These are phyloP conservation scores for Meganola albula DNA, from an alignment of 2,888 invertebrate genomes.

Conservation along the genomic window DNA sequence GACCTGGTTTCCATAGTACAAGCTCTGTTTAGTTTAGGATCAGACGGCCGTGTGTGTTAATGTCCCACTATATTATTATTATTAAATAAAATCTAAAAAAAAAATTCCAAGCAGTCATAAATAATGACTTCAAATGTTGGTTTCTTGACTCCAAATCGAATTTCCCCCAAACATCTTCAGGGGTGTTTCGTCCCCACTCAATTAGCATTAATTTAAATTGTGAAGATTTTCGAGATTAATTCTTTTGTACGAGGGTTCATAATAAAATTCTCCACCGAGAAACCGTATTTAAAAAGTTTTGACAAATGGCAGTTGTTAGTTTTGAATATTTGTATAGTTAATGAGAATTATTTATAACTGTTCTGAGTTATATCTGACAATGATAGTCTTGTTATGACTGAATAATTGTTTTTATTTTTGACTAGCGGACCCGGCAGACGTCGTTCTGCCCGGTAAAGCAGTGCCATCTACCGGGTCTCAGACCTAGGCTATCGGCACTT, in stretches of 20 bases:
- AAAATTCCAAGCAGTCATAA: too few relatives aligned
- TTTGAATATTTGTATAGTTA: slow-evolving; percentile 32
- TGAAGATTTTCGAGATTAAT: slow-evolving; percentile 61
- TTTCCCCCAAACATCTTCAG: slow-evolving; percentile 29
- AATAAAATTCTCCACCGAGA: slow-evolving; percentile 51
- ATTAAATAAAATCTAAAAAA: too few relatives aligned
- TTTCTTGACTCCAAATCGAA: slow-evolving; percentile 12
- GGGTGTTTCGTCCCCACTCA: slow-evolving; percentile 46
- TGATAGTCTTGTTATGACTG: too few relatives aligned
- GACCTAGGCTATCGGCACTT: too few relatives aligned
- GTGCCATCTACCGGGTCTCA: too few relatives aligned
- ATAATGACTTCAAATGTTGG: slow-evolving; percentile 10
- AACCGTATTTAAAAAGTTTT: slow-evolving; percentile 46
- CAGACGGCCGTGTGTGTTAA: too few relatives aligned
- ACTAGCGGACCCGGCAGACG: too few relatives aligned
- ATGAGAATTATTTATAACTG: slow-evolving; percentile 13
- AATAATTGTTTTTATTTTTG: too few relatives aligned
- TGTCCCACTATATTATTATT: too few relatives aligned
- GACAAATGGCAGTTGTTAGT: slow-evolving; percentile 53
- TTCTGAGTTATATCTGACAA: slow-evolving; percentile 15
- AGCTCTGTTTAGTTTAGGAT: too few relatives aligned
- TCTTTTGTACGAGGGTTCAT: slow-evolving; percentile 51
- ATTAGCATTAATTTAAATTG: slow-evolving; percentile 39
- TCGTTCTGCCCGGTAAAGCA: too few relatives aligned
- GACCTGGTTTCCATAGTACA: too few relatives aligned